These are phyloP conservation scores for Callithrix jacchus DNA, from an alignment of 2,113 vertebrate genomes.

Conservation along the genomic window DNA sequence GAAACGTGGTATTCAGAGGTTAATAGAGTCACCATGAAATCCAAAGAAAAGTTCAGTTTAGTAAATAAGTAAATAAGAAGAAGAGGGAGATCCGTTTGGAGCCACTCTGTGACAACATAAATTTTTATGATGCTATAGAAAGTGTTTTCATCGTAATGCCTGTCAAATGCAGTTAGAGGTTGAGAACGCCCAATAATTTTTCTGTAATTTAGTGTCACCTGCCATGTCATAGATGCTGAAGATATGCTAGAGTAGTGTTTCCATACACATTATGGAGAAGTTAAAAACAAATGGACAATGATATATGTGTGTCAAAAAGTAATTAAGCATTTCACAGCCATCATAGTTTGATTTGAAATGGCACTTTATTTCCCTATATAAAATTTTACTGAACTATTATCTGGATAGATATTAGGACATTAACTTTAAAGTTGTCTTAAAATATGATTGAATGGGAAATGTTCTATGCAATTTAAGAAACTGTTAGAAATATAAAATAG, in stretches of 20 bases:
- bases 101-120: neutral
- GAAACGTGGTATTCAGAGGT: neutral
- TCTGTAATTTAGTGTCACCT: neutral
- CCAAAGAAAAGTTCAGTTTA: conserved; percentile 23
- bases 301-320: conserved; percentile 28
- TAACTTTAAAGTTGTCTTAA: conserved; percentile 70
- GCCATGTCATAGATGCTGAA: neutral
- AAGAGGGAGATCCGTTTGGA: neutral
- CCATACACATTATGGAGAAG: neutral
- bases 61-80: conserved; percentile 8
- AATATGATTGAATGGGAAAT: conserved; percentile 56
- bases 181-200: conserved; percentile 4
- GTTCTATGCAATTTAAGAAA: conserved; percentile 23
- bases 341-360: conserved; percentile 50
- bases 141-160: neutral
- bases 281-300: conserved; percentile 18
- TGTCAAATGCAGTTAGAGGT: neutral
- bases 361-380: conserved; percentile 53
- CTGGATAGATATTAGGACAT: conserved; percentile 32
- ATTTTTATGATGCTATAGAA: neutral
- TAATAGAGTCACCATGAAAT: neutral
- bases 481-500: neutral
- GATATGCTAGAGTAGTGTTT: neutral
- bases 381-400: conserved; percentile 69
- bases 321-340: conserved; percentile 53